Evolutionary conservation across 2,113 vertebrate genomes (phyloP), one percentile per base, ranked within the genome.

Genomic region (Acinonyx jubatus): DNA sequence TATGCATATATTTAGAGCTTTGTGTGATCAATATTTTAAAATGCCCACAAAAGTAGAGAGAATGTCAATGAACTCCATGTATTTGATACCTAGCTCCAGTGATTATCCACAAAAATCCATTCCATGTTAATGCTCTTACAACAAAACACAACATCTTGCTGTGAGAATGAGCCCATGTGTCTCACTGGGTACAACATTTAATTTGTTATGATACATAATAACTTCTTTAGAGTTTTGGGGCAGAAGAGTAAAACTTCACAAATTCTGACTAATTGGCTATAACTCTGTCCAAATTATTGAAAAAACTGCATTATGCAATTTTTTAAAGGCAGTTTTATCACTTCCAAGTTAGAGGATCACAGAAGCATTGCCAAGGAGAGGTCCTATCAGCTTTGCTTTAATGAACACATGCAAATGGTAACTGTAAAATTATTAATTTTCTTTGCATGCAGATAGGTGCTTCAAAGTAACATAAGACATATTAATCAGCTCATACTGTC

Each of bases 161-260:
- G 29, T 85, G 81, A 81, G 61, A 79, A 82, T 27, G 41, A 68
- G 21, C 71, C 94, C 57, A 71, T 12, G 57, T 73, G 68, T 78
- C 69, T 78, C 69, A 91, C 1, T 57, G 83, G 38, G 41, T 38
- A 69, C 89, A 79, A 52, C n/a, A 81, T 86, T 94, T 84, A 57
- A 74, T 87, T 88, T 85, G 38, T 63, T 82, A 41, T 57, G 48
- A 80, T 55, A 80, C 27, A 74, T 61, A 92, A 57, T 76, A 87
- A 52, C 12, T 36, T 87, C 91, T 92, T 96, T 87, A 50, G 88
- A 84, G 55, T 87, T 98, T 97, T n/a, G 23, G 71, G 65, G 57
- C 63, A 91, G 84, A 96, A 95, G 29, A 93, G 5, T 68, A 97
- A 95, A 97, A 94, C 48, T 76, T 94, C 84, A 94, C 65, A 84